Percentiles rank a stretch among this genome's conserved stretches.
These are phyloP conservation scores for Oryzias javanicus DNA, from an alignment of 2,113 vertebrate genomes.

Conservation along the genomic window DNA sequence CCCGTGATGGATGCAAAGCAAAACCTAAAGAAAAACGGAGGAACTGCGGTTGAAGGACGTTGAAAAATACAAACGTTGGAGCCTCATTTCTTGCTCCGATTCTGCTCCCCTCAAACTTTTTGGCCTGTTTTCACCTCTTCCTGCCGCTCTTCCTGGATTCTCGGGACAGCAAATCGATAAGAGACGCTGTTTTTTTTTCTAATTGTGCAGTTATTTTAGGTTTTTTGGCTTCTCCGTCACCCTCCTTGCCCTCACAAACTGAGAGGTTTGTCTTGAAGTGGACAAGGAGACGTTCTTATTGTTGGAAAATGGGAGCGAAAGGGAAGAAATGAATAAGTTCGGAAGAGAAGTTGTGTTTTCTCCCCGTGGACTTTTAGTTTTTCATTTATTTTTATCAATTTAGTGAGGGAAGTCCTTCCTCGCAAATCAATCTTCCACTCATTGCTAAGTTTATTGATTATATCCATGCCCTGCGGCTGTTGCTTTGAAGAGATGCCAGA, in stretches of 20 bases:
- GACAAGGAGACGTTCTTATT: slow-evolving; percentile 27
- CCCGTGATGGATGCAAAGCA: slow-evolving; percentile 26
- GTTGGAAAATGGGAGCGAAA: slow-evolving; percentile 14
- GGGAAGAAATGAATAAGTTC: background rate
- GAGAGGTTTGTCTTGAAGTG: slow-evolving; percentile 18
- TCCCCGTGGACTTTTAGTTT: slow-evolving; percentile 53
- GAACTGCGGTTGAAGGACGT: slow-evolving; percentile 2
- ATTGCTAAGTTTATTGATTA: slow-evolving; percentile 47
- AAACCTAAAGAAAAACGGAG: slow-evolving; percentile 15
- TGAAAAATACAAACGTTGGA: background rate
- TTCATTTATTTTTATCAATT: slow-evolving; percentile 26
- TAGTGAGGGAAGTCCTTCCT: slow-evolving; percentile 25
- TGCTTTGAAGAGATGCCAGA: slow-evolving; percentile 24
- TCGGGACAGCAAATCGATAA: slow-evolving; percentile 58
- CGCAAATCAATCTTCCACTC: slow-evolving; percentile 20
- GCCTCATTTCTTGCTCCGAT: slow-evolving; percentile 3
- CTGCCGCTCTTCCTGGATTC: slow-evolving; percentile 21
- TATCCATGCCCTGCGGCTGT: slow-evolving; percentile 46
- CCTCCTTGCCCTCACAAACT: slow-evolving; percentile 31
- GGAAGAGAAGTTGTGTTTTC: slow-evolving; percentile 24
- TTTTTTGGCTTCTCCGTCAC: slow-evolving; percentile 26
- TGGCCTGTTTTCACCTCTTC: slow-evolving; percentile 1
- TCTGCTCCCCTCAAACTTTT: slow-evolving; percentile 13
- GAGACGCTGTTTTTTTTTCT: slow-evolving; percentile 37
- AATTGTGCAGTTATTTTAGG: slow-evolving; percentile 59